phyloP scores from a whole-genome alignment of 2,888 invertebrate genomes.

The Tiphia femorata region DNA sequence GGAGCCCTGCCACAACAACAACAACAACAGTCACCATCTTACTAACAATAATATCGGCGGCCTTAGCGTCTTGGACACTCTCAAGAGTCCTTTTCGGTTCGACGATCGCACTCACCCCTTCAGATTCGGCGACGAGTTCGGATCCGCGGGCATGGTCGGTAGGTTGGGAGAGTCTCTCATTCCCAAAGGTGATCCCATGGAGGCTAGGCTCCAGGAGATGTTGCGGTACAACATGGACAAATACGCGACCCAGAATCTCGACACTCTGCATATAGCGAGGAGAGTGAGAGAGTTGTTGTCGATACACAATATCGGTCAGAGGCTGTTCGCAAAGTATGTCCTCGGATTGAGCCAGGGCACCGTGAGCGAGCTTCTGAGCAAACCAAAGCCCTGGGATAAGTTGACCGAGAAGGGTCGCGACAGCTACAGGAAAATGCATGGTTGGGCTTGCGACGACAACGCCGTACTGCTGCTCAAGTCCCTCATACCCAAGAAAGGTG shows the following conservation, averaged over 20 bases:
- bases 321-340: slow-evolving; percentile 98
- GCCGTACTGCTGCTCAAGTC: slow-evolving; percentile 98
- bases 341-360: slow-evolving; percentile 97
- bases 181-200: slow-evolving; percentile 94
- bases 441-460: slow-evolving; percentile 98
- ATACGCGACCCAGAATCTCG: slow-evolving; percentile 92
- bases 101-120: slow-evolving; percentile 85
- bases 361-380: slow-evolving; percentile 96
- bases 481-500: slow-evolving; percentile 98
- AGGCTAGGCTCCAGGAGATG: slow-evolving; percentile 93
- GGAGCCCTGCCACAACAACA: slow-evolving; percentile 68
- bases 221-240: slow-evolving; percentile 96
- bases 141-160: slow-evolving; percentile 87
- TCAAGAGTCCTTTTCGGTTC: slow-evolving; percentile 81
- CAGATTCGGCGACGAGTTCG: slow-evolving; percentile 87
- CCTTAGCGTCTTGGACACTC: slow-evolving; percentile 70
- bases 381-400: slow-evolving; percentile 99
- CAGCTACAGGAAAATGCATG: slow-evolving; percentile 99
- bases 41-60: slow-evolving; percentile 67
- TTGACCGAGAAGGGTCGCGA: slow-evolving; percentile 99
- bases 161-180: slow-evolving; percentile 90
- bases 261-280: slow-evolving; percentile 94
- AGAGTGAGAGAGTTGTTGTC: slow-evolving; percentile 93
- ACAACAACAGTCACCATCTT: slow-evolving; percentile 71
- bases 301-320: slow-evolving; percentile 98